Base-by-base conservation (phyloP, 2,113 vertebrate genomes). In the Bubo scandiacus region DNA sequence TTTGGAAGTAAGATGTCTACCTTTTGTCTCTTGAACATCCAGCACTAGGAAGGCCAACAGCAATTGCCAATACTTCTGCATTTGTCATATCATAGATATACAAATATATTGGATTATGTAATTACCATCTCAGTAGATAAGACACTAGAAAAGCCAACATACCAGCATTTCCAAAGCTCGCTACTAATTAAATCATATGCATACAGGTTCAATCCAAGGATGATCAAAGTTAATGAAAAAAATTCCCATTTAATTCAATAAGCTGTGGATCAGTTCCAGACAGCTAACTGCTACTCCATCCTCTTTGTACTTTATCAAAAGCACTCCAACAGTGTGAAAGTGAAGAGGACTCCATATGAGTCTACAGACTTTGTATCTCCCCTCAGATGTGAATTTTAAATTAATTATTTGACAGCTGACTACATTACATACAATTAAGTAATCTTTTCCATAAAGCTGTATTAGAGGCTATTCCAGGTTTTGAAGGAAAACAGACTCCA, bases 151-250 rank as follows among this genome's bases (percentile, higher is more conserved):
- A 90, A 88, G 59, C 13, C 67, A 95, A 77, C 42, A 88, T 15
- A 61, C 25, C 62, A 93, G 36, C 54, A 82, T 18, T 79, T 80
- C 71, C 71, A 6, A 23, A 27, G 36, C 75, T 83, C 81, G 29
- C 54, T 49, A 54, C 74, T 94, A 95, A 93, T 93, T 93, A 95
- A 91, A 88, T 96, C 84, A 92, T 21, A 90, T 8, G 54, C 75
- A 83, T 19, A 86, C 51, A 10, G 8, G 87, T 66, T 94, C 71
- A 91, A 58, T 72, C 61, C 86, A 92, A 86, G 52, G 65, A 94
- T 91, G 70, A 94, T 93, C 70, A 87, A 91, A 91, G 87, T 81
- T 63, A 96, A 94, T 65, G 43, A 88, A 90, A 91, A 94, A 90
- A 79, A 79, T 4, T n/a, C 52, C 65, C 54, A 32, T 88, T 87